These are phyloP conservation scores for Hyperoodon ampullatus DNA, from an alignment of 2,113 vertebrate species.

Conservation along the genomic window DNA sequence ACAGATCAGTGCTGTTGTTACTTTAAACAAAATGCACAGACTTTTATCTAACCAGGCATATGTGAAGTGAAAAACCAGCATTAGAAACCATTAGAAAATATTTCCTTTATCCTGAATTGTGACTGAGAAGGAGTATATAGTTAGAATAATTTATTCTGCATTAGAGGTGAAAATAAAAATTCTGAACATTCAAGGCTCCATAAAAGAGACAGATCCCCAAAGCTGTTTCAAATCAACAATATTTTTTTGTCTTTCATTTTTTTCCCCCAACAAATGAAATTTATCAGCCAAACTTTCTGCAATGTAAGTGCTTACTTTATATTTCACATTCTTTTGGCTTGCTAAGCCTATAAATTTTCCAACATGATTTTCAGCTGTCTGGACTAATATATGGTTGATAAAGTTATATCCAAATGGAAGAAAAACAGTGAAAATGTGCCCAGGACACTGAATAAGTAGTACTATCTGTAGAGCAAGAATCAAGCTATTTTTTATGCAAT, in stretches of 20 bases:
- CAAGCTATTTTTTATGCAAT: slow-evolving; percentile 26
- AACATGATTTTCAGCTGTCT: neutral
- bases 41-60: neutral
- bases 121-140: slow-evolving; percentile 40
- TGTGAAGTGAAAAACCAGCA: neutral
- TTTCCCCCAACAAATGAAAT: slow-evolving; percentile 53
- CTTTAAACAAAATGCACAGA: slow-evolving; percentile 58
- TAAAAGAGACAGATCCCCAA: neutral
- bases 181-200: neutral
- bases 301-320: neutral
- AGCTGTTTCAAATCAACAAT: slow-evolving; percentile 13
- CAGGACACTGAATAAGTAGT: neutral
- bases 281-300: slow-evolving; percentile 20
- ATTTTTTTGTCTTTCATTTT: slow-evolving; percentile 21
- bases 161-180: slow-evolving; percentile 56
- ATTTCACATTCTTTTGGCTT: slow-evolving; percentile 41
- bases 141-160: neutral
- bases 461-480: neutral
- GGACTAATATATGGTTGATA: neutral
- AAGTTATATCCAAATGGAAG: slow-evolving; percentile 56
- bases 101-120: slow-evolving; percentile 20
- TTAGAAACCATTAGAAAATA: slow-evolving; percentile 23
- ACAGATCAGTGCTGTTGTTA: neutral
- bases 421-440: slow-evolving; percentile 51
- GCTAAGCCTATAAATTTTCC: neutral